phyloP scores from a whole-genome alignment of 2,888 invertebrate species.

The Diarsia rubi region DNA sequence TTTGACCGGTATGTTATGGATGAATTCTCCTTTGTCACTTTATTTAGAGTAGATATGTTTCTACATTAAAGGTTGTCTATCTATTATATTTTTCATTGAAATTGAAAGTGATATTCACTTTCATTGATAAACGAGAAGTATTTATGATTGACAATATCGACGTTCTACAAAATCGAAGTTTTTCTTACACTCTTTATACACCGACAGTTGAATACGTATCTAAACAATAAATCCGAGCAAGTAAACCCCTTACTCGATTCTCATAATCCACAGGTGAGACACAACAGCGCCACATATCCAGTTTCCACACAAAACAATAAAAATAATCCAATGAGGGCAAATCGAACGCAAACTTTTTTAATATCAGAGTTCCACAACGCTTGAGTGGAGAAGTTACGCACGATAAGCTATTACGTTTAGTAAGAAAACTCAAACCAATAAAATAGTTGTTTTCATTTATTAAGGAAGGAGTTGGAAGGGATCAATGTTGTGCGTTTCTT shows the following conservation, averaged over 20 bases:
- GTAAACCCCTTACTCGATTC: not conserved
- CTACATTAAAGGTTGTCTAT: too few relatives aligned
- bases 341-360: conserved; percentile 56
- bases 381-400: conserved; percentile 21
- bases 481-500: not conserved
- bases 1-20: not conserved
- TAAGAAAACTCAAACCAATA: conserved; percentile 44
- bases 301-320: conserved; percentile 43
- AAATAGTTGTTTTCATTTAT: conserved; percentile 25
- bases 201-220: not conserved
- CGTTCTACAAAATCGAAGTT: not conserved
- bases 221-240: not conserved
- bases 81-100: too few relatives aligned
- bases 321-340: conserved; percentile 52
- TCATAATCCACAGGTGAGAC: conserved; percentile 33
- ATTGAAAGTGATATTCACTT: too few relatives aligned
- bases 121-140: not conserved
- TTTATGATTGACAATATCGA: not conserved
- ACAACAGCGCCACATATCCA: conserved; percentile 4
- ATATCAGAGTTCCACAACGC: conserved; percentile 36
- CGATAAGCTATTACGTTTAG: conserved; percentile 9
- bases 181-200: not conserved
- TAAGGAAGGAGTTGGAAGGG: conserved; percentile 1
- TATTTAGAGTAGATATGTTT: too few relatives aligned
- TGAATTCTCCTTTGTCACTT: not conserved